Evolutionary conservation across 2,113 vertebrate genomes (phyloP).

Genomic region (Laticauda colubrina): DNA sequence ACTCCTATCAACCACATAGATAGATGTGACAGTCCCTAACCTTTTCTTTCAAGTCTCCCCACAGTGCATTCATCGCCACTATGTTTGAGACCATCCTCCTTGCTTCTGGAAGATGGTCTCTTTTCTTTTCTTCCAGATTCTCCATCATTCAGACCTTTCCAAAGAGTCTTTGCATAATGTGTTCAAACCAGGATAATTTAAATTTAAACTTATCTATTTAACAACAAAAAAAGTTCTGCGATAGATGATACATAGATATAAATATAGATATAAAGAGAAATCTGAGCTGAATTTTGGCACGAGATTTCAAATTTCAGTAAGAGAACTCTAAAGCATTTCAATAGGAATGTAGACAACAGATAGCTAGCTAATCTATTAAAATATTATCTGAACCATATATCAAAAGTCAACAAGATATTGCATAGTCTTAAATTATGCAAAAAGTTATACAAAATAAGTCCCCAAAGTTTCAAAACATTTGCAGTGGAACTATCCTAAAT

Average conservation of each 20-base stretch:
- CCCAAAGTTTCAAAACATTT: slow-evolving; percentile 28
- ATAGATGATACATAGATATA: neutral
- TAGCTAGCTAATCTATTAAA: neutral
- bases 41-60: neutral
- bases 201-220: neutral
- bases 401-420: neutral
- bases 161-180: neutral
- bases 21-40: neutral
- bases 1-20: neutral
- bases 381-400: neutral
- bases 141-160: neutral
- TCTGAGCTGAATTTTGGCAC: neutral
- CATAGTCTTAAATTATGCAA: slow-evolving; percentile 38
- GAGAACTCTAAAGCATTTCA: neutral
- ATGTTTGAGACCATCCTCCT: neutral
- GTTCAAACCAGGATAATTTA: neutral
- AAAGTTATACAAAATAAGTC: slow-evolving; percentile 16
- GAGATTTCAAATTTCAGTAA: neutral
- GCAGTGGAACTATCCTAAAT: slow-evolving; percentile 29
- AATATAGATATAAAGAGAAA: neutral
- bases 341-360: neutral
- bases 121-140: neutral
- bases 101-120: neutral
- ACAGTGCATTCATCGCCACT: neutral
- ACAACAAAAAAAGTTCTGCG: neutral